These are phyloP conservation scores for Pampusana beccarii DNA, from an alignment of 2,113 vertebrate genomes.

Conservation along the genomic window DNA sequence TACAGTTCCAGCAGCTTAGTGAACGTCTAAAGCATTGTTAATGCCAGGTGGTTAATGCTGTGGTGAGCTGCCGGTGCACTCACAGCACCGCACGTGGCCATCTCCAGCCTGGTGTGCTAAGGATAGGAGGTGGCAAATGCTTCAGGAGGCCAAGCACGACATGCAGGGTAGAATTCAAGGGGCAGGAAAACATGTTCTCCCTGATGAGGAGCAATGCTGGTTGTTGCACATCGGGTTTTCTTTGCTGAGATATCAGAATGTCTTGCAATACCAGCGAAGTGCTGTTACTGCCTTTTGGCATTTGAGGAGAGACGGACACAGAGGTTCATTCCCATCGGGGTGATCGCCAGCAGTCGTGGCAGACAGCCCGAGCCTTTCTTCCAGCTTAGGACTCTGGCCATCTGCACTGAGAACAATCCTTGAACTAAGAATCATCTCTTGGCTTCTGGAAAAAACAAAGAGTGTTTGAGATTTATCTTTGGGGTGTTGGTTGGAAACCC, in stretches of 20 bases:
- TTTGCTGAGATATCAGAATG: background rate
- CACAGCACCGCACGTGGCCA: fast-evolving
- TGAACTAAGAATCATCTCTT: background rate
- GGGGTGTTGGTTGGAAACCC: background rate
- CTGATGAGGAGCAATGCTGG: background rate
- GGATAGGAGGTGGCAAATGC: background rate
- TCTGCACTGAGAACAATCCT: background rate
- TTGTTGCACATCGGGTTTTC: background rate
- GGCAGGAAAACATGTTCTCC: background rate
- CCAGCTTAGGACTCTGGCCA: background rate
- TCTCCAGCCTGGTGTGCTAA: fast-evolving
- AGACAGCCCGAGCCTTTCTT: background rate
- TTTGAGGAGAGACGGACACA: background rate
- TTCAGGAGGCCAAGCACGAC: background rate
- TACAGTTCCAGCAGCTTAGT: background rate
- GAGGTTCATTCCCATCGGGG: background rate
- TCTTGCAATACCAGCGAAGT: background rate
- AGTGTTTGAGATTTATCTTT: background rate
- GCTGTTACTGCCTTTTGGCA: background rate
- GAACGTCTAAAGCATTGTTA: background rate
- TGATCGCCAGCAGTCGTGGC: background rate
- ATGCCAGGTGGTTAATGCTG: background rate
- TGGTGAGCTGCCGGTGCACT: background rate
- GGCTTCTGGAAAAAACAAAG: background rate
- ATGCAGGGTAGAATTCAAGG: background rate